Percentiles rank a stretch among this genome's conserved stretches.
Conservation (phyloP, 1,140 invertebrate species). For the Zaprionus ghesquierei region DNA sequence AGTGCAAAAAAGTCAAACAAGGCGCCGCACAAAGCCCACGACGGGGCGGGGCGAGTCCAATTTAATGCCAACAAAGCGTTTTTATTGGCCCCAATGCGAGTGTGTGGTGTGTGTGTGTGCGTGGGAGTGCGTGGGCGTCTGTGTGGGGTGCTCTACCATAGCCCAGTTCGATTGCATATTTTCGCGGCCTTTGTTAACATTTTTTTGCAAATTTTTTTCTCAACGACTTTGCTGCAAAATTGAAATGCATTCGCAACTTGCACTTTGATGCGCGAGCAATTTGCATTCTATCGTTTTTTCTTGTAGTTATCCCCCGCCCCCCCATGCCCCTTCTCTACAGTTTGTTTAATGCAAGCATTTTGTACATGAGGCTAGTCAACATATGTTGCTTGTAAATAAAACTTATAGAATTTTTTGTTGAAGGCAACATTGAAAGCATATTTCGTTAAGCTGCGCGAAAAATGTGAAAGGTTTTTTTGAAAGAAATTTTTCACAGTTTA, state of each 20-base stretch:
- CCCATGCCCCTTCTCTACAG: neutral
- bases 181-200: constrained; percentile 63
- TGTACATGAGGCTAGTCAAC: constrained; percentile 27
- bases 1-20: constrained; percentile 41
- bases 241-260: constrained; percentile 63
- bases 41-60: constrained; percentile 17
- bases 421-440: neutral
- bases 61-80: constrained; percentile 72
- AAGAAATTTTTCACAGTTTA: neutral
- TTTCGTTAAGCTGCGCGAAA: neutral
- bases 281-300: constrained; percentile 40
- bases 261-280: constrained; percentile 52
- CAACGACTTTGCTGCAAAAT: constrained; percentile 50
- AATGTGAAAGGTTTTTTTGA: neutral
- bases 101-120: neutral
- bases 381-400: constrained; percentile 33
- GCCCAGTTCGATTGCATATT: constrained; percentile 51
- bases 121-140: neutral
- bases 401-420: neutral
- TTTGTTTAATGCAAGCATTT: constrained; percentile 42
- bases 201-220: constrained; percentile 14
- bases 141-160: neutral
- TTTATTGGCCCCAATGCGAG: constrained; percentile 42
- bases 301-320: too few species aligned
- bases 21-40: constrained; percentile 34